Evolutionary conservation across 2,113 vertebrate species (phyloP), one percentile per base, ranked within the genome.

Genomic region (Rhegmatorhina hoffmannsi): DNA sequence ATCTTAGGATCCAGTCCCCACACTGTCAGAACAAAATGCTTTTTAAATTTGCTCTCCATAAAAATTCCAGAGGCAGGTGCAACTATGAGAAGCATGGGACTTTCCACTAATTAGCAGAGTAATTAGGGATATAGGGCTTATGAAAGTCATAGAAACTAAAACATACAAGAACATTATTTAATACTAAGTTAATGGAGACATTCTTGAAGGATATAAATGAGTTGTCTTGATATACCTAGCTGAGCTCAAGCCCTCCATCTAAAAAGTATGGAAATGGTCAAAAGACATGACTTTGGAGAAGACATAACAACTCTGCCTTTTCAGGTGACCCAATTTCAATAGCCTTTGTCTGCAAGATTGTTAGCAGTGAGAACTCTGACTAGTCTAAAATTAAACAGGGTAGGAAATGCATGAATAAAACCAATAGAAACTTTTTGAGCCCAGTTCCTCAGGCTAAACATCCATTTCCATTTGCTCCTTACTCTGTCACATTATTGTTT

Each of bases 201-300:
- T 74, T 93, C 60, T 81, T 63, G 72, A 96, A 92, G 11, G 59
- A 31, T 67, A 88, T 31, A 87, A 90, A 86, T 81, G 53, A 87
- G 9, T 28, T 11, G 34, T 85, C 18, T 79, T 72, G 19, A 23
- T 33, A 53, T 43, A 67, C 4, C 6, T n/a, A 62, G 24, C 13
- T 86, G 67, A 74, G 59, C 76, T 68, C 58, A 69, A 89, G 17
- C 8, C 77, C 9, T 66, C 50, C 1, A 10, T 81, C 90, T 60
- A 50, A 67, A 69, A 70, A 52, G 20, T 53, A 66, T 1, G 7
- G 5, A 77, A 80, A 38, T 7, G 2, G 20, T 73, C 50, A 85
- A 73, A 87, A 89, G 11, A 31, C 11, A 6, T 16, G 43, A 56
- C 46, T 69, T n/a, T 62, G 38, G 47, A 85, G 28, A 76, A 78